Evolutionary conservation across 1,140 invertebrate genomes (phyloP), one percentile per base, ranked within the genome.

Genomic region (Cydia splendana): DNA sequence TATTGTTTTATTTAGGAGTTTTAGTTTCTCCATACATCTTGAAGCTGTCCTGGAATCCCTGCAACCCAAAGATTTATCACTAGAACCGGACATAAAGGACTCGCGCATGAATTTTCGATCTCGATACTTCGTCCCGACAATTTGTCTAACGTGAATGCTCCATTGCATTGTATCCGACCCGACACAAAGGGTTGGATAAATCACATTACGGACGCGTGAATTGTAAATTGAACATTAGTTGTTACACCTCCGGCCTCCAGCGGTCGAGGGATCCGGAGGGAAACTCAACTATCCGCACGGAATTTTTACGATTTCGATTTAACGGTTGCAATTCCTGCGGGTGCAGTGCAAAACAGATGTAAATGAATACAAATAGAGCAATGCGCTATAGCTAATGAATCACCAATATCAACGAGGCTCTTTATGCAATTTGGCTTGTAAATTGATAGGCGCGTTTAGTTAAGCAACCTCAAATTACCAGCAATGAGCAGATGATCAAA

Each of bases 211-310:
- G 82, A 79, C 87, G 87, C 89, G 85, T 91, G 91, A 91, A 92
- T 92, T 92, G 91, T 91, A 92, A 91, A 92, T 92, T 92, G 91
- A 85, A 87, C 91, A 92, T 92, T 91, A 92, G 84, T 91, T 84
- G 88, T 90, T 91, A 91, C 89, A 89, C 87, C 83, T 87, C 86
- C 81, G 77, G 67, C 67, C 67, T 75, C 38, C 67, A 71, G 74
- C 45, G 74, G 69, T 71, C 69, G 69, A 45, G 74, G 48, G 53
- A 53, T 75, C 34, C 74, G 20, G 15, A 34, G 24, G 67, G 34
- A 71, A 42, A 38, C 30, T n/a, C 13, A 71, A 71, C 30, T 71
- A 71, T 71, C 34, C 13, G 67, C 18, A 6, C 9, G 67, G 67
- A 71, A 34, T 69, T 71, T 71, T 45, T 71, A 71, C 67, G 42